Evolutionary conservation across 1,140 invertebrate species (phyloP).

Genomic region (Sycophaga agraensis): DNA sequence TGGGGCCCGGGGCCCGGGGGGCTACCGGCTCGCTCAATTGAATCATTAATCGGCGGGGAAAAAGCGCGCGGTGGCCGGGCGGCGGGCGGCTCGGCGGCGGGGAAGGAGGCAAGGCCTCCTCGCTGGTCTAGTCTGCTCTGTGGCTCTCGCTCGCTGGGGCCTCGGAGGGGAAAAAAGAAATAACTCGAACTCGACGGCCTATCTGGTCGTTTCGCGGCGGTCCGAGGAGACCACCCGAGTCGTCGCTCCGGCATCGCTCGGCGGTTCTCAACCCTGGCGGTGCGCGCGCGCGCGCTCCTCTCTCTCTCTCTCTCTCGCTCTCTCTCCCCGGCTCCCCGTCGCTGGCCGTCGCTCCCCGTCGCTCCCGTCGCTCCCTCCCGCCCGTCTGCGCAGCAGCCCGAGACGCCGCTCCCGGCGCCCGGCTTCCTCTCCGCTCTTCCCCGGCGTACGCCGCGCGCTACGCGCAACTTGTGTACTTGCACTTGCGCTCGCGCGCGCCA

Average conservation of each 20-base stretch:
- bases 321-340: background rate
- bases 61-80: conserved; percentile 6
- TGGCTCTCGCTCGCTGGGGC: too few relatives aligned
- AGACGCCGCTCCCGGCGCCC: conserved; percentile 22
- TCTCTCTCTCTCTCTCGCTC: background rate
- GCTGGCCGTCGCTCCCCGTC: background rate
- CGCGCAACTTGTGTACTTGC: background rate
- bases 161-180: conserved; percentile 20
- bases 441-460: too few relatives aligned
- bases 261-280: conserved; percentile 50
- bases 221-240: conserved; percentile 52
- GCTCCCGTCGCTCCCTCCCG: background rate
- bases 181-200: conserved; percentile 43
- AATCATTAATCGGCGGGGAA: conserved; percentile 14
- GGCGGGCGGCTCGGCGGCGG: too few relatives aligned
- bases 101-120: too few relatives aligned
- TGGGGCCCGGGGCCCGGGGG: too few relatives aligned
- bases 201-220: conserved; percentile 56
- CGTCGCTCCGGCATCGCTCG: conserved; percentile 37
- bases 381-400: background rate
- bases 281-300: conserved; percentile 29
- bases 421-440: too few relatives aligned
- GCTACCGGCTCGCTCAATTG: conserved; percentile 4
- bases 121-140: too few relatives aligned
- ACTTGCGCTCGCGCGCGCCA: background rate